Percentiles rank a stretch among this genome's conserved stretches.
Evolutionary conservation across 2,888 invertebrate genomes (phyloP).

Genomic region (Pterostichus madidus): DNA sequence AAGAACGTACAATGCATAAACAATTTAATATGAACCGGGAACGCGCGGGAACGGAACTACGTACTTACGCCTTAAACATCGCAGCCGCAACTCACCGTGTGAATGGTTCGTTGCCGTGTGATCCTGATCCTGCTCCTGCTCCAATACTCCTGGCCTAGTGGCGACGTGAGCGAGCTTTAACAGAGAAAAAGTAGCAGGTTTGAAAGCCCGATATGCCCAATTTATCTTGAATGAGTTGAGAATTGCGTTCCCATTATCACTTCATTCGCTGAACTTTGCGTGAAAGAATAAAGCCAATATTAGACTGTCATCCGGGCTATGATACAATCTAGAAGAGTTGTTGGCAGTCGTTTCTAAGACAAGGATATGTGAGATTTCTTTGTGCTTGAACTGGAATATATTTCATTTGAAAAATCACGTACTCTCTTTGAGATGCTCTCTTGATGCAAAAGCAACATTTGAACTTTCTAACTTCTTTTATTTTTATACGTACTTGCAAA

Average conservation of each 20-base stretch:
- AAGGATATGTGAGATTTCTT: conserved; percentile 66
- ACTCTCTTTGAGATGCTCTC: conserved; percentile 46
- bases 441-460: conserved; percentile 5
- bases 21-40: conserved; percentile 45
- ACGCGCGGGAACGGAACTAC: conserved; percentile 21
- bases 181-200: conserved; percentile 60
- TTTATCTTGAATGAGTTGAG: conserved; percentile 65
- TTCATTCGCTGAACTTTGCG: conserved; percentile 65
- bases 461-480: conserved; percentile 7
- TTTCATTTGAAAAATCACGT: conserved; percentile 64
- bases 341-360: conserved; percentile 62
- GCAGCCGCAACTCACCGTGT: not conserved
- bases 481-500: conserved; percentile 17
- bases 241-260: conserved; percentile 66
- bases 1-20: conserved; percentile 59
- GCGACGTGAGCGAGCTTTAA: conserved; percentile 33
- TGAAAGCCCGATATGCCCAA: conserved; percentile 60
- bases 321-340: conserved; percentile 66
- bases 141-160: not conserved
- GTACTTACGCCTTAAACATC: conserved; percentile 28
- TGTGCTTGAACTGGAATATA: conserved; percentile 62
- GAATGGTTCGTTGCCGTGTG: not conserved
- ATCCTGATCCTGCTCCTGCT: not conserved
- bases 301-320: conserved; percentile 65
- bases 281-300: conserved; percentile 66